Base-by-base conservation (phyloP, 2,113 vertebrate genomes). In the Varanus komodoensis region DNA sequence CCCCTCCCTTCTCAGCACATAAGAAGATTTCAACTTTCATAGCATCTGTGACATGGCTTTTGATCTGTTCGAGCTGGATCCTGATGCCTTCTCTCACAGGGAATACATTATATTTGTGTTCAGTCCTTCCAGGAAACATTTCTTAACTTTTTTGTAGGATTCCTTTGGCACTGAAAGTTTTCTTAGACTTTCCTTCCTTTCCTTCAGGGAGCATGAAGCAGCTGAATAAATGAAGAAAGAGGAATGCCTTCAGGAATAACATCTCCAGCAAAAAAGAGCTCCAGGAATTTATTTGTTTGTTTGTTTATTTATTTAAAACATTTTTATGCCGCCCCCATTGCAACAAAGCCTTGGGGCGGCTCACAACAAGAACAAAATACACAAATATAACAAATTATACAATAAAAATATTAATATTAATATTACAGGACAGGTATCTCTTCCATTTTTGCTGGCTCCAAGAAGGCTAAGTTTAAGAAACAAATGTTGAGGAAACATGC, bases 11-110 rank as follows among this genome's bases (percentile, higher is more conserved):
- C n/a, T 64, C 67, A 57, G 87, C 29, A 21, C 67, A 71, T 67
- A 71, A 73, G 78, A 71, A 88, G 50, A 88, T 88, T 88, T 88
- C 87, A 71, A 82, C 87, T 88, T 88, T 88, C 67, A 88, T 81
- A 73, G 38, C 44, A 71, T 82, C 67, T 82, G 67, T 88, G 78
- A 82, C 87, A 88, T 71, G 78, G 87, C 67, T 88, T 88, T 82
- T 88, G 87, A 88, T 88, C 87, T 82, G 29, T 64, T 57, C 1
- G 67, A 88, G 67, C 78, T 29, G n/a, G 21, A 82, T 34, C 15
- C 87, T 88, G 87, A 71, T 48, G 73, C 67, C 82, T 88, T n/a
- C 87, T 78, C 50, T 71, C 50, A 71, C 67, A 80, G 87, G 78
- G 87, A 88, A 73, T 71, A 82, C 68, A 71, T 88, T 69, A 81